Conservation (phyloP, 2,797 vertebrate genomes). For the Cynopterus sphinx region DNA sequence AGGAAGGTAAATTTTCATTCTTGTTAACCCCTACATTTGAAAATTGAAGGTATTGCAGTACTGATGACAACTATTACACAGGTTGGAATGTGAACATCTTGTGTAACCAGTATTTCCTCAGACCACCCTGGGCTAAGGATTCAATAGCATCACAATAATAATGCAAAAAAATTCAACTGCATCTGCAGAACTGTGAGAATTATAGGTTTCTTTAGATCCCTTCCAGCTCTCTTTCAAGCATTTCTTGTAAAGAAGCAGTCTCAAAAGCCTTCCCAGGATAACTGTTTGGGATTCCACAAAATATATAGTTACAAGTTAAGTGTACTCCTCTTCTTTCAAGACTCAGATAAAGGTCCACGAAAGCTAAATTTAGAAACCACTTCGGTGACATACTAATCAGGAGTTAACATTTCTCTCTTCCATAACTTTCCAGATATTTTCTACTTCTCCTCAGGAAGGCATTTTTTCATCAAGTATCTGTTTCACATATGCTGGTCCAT, state of each 20-base stretch:
- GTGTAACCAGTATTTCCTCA: constrained; percentile 3
- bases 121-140: not conserved
- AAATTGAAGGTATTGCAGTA: not conserved
- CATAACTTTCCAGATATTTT: not conserved
- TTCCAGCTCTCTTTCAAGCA: not conserved
- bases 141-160: not conserved
- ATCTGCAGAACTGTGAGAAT: constrained; percentile 32
- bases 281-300: not conserved
- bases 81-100: constrained; percentile 46
- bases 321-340: not conserved
- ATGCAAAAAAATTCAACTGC: not conserved
- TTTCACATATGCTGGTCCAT: not conserved
- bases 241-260: constrained; percentile 7
- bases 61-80: constrained; percentile 12
- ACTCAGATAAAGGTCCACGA: not conserved
- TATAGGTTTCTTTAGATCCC: not conserved
- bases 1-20: not conserved
- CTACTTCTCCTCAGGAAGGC: not conserved
- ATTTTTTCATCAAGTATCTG: not conserved
- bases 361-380: not conserved
- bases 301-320: not conserved
- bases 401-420: not conserved
- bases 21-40: not conserved
- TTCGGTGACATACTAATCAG: not conserved
- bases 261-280: not conserved